phyloP scores from a whole-genome alignment of 2,113 vertebrate genomes.

The Epinephelus lanceolatus region DNA sequence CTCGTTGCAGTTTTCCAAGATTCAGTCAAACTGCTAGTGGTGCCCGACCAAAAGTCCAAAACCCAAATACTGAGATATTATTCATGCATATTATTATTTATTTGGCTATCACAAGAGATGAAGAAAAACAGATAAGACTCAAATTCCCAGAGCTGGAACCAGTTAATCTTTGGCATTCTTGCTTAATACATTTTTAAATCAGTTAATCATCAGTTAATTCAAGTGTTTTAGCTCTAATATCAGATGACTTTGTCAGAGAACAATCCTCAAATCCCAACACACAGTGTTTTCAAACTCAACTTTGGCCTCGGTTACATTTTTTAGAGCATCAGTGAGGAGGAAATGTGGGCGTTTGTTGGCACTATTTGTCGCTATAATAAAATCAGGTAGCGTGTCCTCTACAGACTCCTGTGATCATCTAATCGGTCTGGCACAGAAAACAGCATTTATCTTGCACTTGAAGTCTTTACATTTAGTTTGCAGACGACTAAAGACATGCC shows the following conservation, averaged over 20 bases:
- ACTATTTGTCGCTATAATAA: background rate
- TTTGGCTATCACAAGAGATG: background rate
- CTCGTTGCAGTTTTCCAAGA: background rate
- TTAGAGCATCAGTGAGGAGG: background rate
- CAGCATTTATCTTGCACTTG: background rate
- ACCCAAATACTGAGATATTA: background rate
- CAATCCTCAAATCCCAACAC: background rate
- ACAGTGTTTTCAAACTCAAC: background rate
- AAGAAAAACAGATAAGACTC: background rate
- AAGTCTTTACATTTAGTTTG: background rate
- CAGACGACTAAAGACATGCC: background rate
- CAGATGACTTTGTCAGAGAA: background rate
- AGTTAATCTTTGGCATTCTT: background rate
- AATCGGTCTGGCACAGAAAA: background rate
- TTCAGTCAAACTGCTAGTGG: background rate
- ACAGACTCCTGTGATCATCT: background rate
- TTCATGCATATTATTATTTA: background rate
- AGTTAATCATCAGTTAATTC: background rate
- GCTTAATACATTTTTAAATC: background rate
- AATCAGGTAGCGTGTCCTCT: background rate
- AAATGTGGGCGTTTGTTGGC: background rate
- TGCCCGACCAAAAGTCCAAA: background rate
- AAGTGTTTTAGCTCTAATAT: background rate
- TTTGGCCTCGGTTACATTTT: background rate
- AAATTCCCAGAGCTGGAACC: background rate